A percentile compares a stretch with the other conserved stretches of the same genome.
Evolutionary conservation across 2,113 vertebrate species (phyloP).

Genomic region (Delphinus delphis): DNA sequence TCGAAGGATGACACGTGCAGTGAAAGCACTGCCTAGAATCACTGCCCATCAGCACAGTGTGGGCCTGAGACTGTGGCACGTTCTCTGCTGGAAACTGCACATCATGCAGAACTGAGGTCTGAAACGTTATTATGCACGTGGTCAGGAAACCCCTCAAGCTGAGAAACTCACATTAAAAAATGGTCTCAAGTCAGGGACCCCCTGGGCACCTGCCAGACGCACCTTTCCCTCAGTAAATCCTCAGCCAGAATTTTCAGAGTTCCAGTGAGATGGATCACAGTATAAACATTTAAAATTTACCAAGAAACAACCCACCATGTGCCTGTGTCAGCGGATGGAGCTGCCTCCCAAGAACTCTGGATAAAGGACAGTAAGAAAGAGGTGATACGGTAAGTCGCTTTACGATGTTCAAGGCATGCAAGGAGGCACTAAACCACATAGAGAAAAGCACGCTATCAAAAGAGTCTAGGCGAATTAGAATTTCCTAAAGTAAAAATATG

Average conservation of each 20-base stretch:
- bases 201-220: background rate
- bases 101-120: background rate
- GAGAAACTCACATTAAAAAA: background rate
- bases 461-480: background rate
- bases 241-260: background rate
- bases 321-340: background rate
- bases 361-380: background rate
- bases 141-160: background rate
- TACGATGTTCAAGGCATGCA: background rate
- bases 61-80: background rate
- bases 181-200: background rate
- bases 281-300: background rate
- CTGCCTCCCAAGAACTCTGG: background rate
- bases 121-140: background rate
- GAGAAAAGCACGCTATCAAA: background rate
- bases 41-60: too few relatives aligned
- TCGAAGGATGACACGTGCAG: background rate
- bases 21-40: background rate
- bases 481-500: constrained; percentile 10
- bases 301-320: background rate
- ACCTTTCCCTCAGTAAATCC: background rate
- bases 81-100: background rate
- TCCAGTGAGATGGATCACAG: background rate
- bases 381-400: background rate
- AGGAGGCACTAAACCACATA: background rate